These are phyloP conservation scores for Catagonus wagneri DNA, from an alignment of 2,113 vertebrate species.

Conservation along the genomic window DNA sequence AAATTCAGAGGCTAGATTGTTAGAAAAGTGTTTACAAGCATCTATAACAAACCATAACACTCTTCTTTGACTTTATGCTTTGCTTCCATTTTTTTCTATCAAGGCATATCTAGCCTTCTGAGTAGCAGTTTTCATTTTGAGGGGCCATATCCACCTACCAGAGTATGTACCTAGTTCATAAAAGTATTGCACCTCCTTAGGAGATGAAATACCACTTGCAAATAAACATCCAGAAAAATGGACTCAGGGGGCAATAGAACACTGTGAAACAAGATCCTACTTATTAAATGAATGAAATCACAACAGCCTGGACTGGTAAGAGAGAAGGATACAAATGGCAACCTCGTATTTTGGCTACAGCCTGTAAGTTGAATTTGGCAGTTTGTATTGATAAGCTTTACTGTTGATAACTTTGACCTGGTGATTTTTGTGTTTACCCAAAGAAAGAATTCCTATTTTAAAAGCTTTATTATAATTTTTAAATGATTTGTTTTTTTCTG, in stretches of 20 bases:
- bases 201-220: constrained; percentile 21
- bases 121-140: not conserved
- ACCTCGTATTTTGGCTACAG: not conserved
- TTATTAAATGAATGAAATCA: not conserved
- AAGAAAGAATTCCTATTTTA: not conserved
- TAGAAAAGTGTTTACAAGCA: not conserved
- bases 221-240: not conserved
- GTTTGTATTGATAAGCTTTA: not conserved
- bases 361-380: not conserved
- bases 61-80: not conserved
- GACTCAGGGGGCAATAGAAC: not conserved
- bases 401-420: not conserved
- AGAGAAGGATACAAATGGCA: not conserved
- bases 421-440: not conserved
- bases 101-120: not conserved
- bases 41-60: not conserved
- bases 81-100: not conserved
- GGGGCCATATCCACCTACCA: not conserved
- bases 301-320: fast-evolving
- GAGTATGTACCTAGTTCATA: not conserved
- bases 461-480: not conserved
- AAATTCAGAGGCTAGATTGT: not conserved
- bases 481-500: no score
- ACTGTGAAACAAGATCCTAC: not conserved
- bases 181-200: constrained; percentile 15